These are phyloP conservation scores for Ceratothoa steindachneri DNA, from an alignment of 2,888 invertebrate species.

Conservation along the genomic window DNA sequence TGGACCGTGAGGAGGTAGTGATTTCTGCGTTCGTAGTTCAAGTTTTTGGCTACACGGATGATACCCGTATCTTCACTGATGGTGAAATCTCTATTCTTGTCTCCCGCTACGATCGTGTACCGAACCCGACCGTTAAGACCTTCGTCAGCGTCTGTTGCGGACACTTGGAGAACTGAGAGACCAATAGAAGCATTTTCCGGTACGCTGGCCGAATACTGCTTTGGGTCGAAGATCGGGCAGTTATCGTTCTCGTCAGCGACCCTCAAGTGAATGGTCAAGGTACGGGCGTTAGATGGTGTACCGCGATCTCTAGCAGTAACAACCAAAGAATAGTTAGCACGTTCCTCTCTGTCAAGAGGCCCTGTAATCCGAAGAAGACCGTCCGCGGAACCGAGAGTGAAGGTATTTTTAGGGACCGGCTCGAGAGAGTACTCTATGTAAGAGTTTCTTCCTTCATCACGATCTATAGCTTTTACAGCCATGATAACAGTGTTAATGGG, in stretches of 20 bases:
- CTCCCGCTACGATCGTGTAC: constrained; percentile 82
- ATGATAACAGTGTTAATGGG: constrained; percentile 80
- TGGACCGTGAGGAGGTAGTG: constrained; percentile 76
- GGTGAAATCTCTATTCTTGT: constrained; percentile 83
- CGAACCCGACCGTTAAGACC: constrained; percentile 85
- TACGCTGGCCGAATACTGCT: constrained; percentile 82
- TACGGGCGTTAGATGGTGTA: constrained; percentile 62
- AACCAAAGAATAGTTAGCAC: constrained; percentile 66
- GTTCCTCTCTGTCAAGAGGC: constrained; percentile 77
- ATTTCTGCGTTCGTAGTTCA: constrained; percentile 86
- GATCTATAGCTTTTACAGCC: constrained; percentile 82
- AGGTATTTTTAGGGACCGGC: constrained; percentile 58
- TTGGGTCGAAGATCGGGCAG: constrained; percentile 54
- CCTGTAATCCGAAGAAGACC: constrained; percentile 79
- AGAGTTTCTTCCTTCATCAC: constrained; percentile 85
- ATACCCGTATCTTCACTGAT: constrained; percentile 88
- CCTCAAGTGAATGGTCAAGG: constrained; percentile 56
- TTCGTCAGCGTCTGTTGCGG: constrained; percentile 82
- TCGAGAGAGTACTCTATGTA: constrained; percentile 78
- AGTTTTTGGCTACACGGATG: constrained; percentile 82
- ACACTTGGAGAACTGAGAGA: constrained; percentile 81
- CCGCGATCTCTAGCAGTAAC: constrained; percentile 79
- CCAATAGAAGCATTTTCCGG: constrained; percentile 93
- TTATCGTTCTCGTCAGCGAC: constrained; percentile 59
- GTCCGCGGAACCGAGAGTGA: constrained; percentile 79